Evolutionary conservation across 1,140 invertebrate genomes (phyloP).

Genomic region (Drosophila rhopaloa): DNA sequence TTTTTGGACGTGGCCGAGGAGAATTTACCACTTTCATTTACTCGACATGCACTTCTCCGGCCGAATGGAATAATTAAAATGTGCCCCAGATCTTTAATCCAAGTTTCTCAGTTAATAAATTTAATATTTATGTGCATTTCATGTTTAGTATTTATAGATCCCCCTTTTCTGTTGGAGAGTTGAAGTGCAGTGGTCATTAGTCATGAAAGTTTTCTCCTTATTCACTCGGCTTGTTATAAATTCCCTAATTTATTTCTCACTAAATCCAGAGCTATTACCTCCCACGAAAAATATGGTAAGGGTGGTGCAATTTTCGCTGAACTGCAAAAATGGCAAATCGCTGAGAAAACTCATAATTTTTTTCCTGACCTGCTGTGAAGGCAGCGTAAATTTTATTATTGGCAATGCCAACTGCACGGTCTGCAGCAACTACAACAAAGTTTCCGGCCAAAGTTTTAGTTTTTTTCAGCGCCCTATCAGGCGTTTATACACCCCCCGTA

Average conservation of each 20-base stretch:
- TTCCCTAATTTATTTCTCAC: constrained; percentile 67
- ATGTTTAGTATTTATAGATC: constrained; percentile 10
- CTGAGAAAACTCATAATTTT: constrained; percentile 44
- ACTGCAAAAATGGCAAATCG: constrained; percentile 39
- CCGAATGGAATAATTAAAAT: constrained; percentile 67
- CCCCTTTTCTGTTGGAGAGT: background rate
- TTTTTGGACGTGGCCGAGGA: constrained; percentile 41
- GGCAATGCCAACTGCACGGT: constrained; percentile 72
- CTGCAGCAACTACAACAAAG: constrained; percentile 46
- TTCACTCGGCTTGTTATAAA: constrained; percentile 37
- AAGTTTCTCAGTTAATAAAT: constrained; percentile 15
- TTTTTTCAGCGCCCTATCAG: constrained; percentile 20
- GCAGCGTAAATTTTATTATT: constrained; percentile 73
- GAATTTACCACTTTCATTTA: constrained; percentile 77
- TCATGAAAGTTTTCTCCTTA: constrained; percentile 28
- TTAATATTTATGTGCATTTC: constrained; percentile 13
- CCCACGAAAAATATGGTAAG: background rate
- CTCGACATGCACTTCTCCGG: constrained; percentile 39
- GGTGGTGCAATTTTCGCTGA: constrained; percentile 25
- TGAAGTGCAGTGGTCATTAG: constrained; percentile 30
- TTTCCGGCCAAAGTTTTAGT: constrained; percentile 41
- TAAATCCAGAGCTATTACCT: constrained; percentile 13
- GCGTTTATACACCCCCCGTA: background rate
- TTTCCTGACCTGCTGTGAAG: constrained; percentile 33
- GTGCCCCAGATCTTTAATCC: constrained; percentile 2